Percentiles rank a stretch among this genome's conserved stretches.
phyloP scores from a whole-genome alignment of 2,888 invertebrate species.

The Pristionchus arcanus region DNA sequence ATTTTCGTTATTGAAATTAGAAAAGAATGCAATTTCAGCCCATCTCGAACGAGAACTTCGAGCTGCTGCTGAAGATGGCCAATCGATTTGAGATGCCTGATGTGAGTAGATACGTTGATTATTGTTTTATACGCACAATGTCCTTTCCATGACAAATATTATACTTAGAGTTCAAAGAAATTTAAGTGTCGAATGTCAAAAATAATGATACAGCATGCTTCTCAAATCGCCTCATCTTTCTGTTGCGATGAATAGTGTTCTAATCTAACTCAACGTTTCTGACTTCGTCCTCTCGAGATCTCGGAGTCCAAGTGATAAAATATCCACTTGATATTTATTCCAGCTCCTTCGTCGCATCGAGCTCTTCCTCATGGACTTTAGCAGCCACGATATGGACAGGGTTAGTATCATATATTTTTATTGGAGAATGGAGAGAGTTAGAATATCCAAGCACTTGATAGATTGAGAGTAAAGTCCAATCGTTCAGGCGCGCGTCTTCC shows the following conservation, averaged over 20 bases:
- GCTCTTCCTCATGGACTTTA: neutral
- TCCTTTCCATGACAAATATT: no score
- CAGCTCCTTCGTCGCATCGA: neutral
- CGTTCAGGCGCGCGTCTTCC: neutral
- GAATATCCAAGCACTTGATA: neutral
- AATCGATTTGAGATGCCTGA: constrained; percentile 21
- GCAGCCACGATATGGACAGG: neutral
- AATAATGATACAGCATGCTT: neutral
- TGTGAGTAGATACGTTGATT: no score
- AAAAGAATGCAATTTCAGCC: neutral
- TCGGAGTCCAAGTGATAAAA: no score
- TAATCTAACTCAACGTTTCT: no score
- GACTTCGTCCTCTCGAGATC: no score
- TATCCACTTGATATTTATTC: neutral
- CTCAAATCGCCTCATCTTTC: no score
- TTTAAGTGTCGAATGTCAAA: no score
- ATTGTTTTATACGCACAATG: no score
- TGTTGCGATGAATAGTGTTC: no score
- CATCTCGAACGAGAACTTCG: neutral
- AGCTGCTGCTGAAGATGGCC: neutral
- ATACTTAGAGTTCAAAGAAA: no score
- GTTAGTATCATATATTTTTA: neutral
- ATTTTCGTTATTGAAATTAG: neutral
- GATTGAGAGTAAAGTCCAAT: neutral
- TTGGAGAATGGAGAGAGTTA: no score